Evolutionary conservation across 2,797 vertebrate genomes (phyloP).

Genomic region (Sebastes elongatus): DNA sequence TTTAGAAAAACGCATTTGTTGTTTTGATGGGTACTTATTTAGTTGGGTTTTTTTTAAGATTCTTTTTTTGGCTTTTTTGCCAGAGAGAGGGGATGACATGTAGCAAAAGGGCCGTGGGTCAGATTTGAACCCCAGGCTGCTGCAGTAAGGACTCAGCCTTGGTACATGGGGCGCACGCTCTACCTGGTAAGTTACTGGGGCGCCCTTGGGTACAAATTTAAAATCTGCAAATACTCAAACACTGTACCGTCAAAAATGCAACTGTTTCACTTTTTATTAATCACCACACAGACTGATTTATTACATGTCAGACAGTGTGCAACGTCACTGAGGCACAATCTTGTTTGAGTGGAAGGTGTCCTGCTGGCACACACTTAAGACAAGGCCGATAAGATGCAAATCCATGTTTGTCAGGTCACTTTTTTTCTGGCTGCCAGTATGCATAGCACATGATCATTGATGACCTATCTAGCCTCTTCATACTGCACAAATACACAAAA

Average conservation of each 20-base stretch:
- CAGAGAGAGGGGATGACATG: no score
- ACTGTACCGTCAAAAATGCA: not conserved
- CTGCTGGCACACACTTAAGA: not conserved
- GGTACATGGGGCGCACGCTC: not conserved
- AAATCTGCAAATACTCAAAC: not conserved
- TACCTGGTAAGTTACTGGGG: no score
- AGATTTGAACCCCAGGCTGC: no score
- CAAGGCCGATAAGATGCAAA: not conserved
- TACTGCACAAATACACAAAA: not conserved
- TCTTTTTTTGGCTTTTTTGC: no score
- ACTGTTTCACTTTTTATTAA: not conserved
- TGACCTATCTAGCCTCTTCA: not conserved
- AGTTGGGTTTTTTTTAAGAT: no score
- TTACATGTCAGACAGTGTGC: no score
- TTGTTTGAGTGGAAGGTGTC: slow-evolving; percentile 2
- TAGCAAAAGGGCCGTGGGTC: no score
- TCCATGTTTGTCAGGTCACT: not conserved
- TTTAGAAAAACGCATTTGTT: not conserved
- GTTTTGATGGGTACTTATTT: not conserved
- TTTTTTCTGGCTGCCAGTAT: not conserved
- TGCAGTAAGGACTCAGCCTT: no score
- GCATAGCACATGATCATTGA: not conserved
- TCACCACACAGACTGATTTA: not conserved
- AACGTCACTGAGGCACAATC: not conserved
- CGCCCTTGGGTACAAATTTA: no score